Evolutionary conservation across 2,797 vertebrate species (phyloP).

Genomic region (Todus mexicanus): DNA sequence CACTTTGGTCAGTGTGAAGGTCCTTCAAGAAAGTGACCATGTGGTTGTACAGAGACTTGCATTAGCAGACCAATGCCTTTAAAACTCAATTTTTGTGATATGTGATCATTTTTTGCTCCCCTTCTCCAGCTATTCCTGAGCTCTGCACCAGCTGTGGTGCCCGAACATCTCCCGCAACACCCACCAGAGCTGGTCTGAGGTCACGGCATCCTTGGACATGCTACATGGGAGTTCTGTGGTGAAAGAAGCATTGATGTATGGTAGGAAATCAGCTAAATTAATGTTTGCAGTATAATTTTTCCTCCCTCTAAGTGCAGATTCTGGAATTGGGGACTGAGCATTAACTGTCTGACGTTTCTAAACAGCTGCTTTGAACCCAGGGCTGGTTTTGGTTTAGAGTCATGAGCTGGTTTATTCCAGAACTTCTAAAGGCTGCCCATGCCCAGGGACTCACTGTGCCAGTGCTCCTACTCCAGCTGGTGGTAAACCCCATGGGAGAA

Average conservation of each 20-base stretch:
- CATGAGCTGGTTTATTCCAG: background rate
- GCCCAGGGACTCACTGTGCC: background rate
- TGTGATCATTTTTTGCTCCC: background rate
- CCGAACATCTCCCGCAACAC: background rate
- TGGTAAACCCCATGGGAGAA: background rate
- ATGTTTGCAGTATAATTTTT: background rate
- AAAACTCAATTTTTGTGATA: background rate
- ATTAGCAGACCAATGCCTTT: fast-evolving
- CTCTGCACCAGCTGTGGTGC: background rate
- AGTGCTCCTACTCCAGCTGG: background rate
- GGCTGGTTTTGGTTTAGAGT: background rate
- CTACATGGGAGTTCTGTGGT: background rate
- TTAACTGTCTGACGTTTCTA: background rate
- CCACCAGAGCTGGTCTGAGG: background rate
- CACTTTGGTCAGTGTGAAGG: fast-evolving
- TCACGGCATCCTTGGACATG: background rate
- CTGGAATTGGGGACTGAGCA: background rate
- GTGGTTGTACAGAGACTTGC: background rate
- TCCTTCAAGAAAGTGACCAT: fast-evolving
- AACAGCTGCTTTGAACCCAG: background rate
- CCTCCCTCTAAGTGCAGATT: background rate
- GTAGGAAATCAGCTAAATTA: background rate
- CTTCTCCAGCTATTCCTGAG: background rate
- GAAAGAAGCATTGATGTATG: background rate
- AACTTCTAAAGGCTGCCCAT: fast-evolving